Percentiles rank a stretch among this genome's conserved stretches.
These are phyloP conservation scores for Balaenoptera acutorostrata DNA, from an alignment of 2,113 vertebrate genomes.

Conservation along the genomic window DNA sequence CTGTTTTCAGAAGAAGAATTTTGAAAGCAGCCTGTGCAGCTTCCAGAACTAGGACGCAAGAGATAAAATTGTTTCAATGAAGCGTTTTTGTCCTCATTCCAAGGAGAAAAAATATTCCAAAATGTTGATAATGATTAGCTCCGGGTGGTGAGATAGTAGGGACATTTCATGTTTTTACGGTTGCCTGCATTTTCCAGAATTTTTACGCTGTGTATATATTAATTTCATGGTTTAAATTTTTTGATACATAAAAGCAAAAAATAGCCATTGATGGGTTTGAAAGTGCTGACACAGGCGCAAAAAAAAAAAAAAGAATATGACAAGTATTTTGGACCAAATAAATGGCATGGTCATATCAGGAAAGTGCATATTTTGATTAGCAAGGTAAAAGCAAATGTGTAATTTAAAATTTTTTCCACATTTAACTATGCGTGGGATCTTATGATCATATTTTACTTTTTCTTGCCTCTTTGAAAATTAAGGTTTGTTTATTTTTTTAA, in stretches of 20 bases:
- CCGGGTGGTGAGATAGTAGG: too few species aligned
- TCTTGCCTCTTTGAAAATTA: constrained; percentile 7
- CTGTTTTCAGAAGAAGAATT: not conserved
- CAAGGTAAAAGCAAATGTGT: not conserved
- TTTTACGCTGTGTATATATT: not conserved
- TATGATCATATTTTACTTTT: not conserved
- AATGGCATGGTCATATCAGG: not conserved
- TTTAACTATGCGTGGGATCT: not conserved
- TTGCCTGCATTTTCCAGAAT: not conserved
- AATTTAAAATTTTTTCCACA: not conserved
- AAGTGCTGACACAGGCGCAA: not conserved
- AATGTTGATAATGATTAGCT: not conserved
- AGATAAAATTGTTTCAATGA: not conserved
- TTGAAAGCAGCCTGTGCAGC: not conserved
- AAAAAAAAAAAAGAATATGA: not conserved
- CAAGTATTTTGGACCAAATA: not conserved
- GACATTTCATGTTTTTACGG: not conserved
- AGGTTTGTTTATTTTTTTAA: not conserved
- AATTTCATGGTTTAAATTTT: not conserved
- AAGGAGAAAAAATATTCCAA: not conserved
- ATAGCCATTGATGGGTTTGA: not conserved
- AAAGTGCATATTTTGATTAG: not conserved
- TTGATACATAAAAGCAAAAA: not conserved
- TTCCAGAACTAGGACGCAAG: not conserved
- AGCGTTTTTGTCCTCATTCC: constrained; percentile 11